Conservation (phyloP, 2,797 vertebrate species). For the Notamacropus eugenii region DNA sequence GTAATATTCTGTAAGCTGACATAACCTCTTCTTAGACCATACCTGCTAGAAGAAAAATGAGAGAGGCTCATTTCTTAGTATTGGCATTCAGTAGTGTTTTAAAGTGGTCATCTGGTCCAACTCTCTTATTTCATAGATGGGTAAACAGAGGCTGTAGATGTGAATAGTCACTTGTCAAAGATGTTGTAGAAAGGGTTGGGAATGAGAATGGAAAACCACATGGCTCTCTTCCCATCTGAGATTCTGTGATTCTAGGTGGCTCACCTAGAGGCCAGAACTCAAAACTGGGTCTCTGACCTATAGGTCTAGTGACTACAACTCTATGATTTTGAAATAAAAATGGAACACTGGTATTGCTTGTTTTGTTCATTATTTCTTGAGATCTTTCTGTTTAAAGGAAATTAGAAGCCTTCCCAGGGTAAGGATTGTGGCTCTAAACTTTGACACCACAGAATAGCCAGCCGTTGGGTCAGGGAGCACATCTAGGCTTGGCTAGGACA, state of each 20-base stretch:
- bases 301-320: background rate
- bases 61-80: background rate
- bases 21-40: background rate
- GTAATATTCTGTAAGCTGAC: background rate
- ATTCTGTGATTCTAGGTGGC: background rate
- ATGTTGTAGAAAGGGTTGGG: background rate
- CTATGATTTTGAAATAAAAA: background rate
- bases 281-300: background rate
- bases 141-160: background rate
- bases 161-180: background rate
- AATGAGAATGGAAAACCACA: background rate
- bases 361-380: background rate
- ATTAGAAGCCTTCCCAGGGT: background rate
- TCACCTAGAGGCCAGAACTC: background rate
- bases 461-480: background rate
- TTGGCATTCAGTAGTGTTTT: background rate
- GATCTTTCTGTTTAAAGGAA: background rate
- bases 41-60: background rate
- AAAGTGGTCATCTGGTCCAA: too few relatives aligned
- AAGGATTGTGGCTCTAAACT: background rate
- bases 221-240: background rate
- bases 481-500: background rate
- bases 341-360: background rate
- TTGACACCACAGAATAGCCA: background rate
- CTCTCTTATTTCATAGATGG: background rate